Base-by-base conservation (phyloP, 2,797 vertebrate species). In the Chelonia mydas region DNA sequence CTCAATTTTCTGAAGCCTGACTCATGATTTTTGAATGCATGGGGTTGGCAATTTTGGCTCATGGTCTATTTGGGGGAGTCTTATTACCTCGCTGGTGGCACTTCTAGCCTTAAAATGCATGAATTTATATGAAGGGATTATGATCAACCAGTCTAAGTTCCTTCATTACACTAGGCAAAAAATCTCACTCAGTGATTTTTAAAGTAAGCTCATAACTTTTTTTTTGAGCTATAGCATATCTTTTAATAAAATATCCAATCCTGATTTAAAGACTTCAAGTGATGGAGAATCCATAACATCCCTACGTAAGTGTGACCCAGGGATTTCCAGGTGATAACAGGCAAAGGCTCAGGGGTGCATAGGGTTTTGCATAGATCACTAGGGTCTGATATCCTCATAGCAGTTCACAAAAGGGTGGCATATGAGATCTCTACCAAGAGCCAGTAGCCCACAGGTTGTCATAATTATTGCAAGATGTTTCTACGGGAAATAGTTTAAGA, bases 161-260 rank as follows among this genome's bases (percentile, higher is more conserved):
- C 33, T 65, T 13, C 31, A 53, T 7, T 15, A 81, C 45, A 77
- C 3, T 77, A 5, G n/a, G 2, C 2, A 91, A 95, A 86, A 92
- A 41, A 8, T 11, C 23, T 79, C 28, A 87, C 11, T 5, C 84
- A n/a, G 13, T 59, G 2, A 59, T 85, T 91, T 90, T 28, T 83
- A 13, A 33, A 61, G 53, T 27, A 57, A 90, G 53, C 11, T 83
- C 13, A 0, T 0, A 4, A 65, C 6, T 5, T 5, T 65, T 77
- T 23, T n/a, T 17, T 89, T 74, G 51, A 6, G 47, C 45, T 37
- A 6, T 16, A 77, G 31, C 13, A 33, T 65, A 65, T 65, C 10
- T 77, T 87, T 28, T 47, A 83, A 15, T 87, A 80, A 0, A 0
- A 50, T 1, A 59, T 1, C 12, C 0, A 0, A 27, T 49, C 45